Conservation (phyloP, 2,888 invertebrate species). For the Conomelus anceps region DNA sequence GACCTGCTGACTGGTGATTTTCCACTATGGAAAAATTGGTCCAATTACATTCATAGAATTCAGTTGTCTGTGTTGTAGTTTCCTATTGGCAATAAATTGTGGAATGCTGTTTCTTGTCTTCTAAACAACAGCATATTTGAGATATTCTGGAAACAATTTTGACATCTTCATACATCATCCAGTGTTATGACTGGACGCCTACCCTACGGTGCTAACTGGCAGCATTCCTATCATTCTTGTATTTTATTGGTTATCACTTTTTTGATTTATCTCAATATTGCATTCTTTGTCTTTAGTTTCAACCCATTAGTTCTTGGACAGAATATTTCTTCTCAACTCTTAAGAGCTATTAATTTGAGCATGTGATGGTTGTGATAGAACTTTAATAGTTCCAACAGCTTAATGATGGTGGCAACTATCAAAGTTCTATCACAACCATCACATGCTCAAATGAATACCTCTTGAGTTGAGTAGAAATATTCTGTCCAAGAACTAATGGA, state of each 20-base stretch:
- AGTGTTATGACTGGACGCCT: background rate
- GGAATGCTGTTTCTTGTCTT: background rate
- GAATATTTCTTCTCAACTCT: too few relatives aligned
- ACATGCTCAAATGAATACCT: too few relatives aligned
- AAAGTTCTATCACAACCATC: too few relatives aligned
- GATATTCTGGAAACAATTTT: background rate
- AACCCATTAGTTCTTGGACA: too few relatives aligned
- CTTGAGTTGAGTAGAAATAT: too few relatives aligned
- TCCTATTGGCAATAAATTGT: background rate
- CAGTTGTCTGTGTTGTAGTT: background rate
- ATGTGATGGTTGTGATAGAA: too few relatives aligned
- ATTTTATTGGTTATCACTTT: background rate
- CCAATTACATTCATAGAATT: background rate
- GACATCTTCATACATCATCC: background rate
- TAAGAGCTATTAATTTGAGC: too few relatives aligned
- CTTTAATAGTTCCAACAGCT: too few relatives aligned
- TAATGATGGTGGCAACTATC: too few relatives aligned
- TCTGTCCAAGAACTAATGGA: too few relatives aligned
- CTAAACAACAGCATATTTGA: background rate
- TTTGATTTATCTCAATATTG: background rate
- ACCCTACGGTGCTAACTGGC: background rate
- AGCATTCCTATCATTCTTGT: background rate
- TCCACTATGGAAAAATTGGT: background rate
- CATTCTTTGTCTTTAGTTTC: background rate
- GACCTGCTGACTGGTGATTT: background rate